Conservation (phyloP, 2,888 invertebrate genomes). For the Agrotis puta region DNA sequence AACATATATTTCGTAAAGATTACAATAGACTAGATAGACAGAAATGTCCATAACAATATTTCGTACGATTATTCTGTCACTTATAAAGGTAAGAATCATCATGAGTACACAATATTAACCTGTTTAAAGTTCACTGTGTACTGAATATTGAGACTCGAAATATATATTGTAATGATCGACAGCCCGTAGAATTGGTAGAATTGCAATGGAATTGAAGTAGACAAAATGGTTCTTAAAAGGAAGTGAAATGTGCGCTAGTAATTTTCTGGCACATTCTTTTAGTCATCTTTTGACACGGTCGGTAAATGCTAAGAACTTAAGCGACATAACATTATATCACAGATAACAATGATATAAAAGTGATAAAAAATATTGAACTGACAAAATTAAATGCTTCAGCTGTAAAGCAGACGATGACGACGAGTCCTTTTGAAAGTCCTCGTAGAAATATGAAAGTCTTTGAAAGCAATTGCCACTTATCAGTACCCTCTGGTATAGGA, state of each 20-base stretch:
- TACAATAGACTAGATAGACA: conserved; percentile 25
- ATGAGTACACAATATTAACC: not conserved
- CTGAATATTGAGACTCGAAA: not conserved
- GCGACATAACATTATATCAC: too few relatives aligned
- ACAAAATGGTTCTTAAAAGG: not conserved
- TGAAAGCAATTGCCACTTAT: not conserved
- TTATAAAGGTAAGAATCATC: conserved; percentile 11
- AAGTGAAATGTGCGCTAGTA: not conserved
- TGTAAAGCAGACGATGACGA: too few relatives aligned
- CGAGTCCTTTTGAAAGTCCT: too few relatives aligned
- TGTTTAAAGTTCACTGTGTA: conserved; percentile 9
- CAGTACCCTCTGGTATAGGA: too few relatives aligned
- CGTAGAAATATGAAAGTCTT: not conserved
- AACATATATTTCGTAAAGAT: conserved; percentile 25
- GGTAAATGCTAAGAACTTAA: not conserved
- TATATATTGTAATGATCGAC: not conserved
- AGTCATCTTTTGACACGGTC: not conserved
- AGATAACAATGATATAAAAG: not conserved
- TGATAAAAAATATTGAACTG: not conserved
- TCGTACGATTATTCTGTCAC: conserved; percentile 27
- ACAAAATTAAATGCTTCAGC: not conserved
- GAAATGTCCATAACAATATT: conserved; percentile 27
- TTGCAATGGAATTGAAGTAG: not conserved
- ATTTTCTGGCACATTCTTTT: not conserved
- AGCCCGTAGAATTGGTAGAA: not conserved